Evolutionary conservation across 2,888 invertebrate species (phyloP).

Genomic region (Strigamia transsilvanica): DNA sequence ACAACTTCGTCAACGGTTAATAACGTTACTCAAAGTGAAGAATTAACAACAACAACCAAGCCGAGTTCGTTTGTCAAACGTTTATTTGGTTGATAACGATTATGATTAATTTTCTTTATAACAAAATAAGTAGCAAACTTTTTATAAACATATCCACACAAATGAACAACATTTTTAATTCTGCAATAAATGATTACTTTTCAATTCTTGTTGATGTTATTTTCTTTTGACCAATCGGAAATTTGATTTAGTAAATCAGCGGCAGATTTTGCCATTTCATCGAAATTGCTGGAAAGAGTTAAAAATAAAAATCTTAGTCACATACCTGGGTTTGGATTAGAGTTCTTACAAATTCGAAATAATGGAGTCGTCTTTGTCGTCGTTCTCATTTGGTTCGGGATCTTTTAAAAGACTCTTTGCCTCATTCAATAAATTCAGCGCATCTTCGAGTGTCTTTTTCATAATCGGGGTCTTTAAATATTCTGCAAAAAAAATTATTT

Average conservation of each 20-base stretch:
- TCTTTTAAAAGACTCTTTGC: neutral
- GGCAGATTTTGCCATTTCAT: neutral
- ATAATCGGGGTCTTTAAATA: neutral
- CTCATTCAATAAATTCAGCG: neutral
- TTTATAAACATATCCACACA: no score
- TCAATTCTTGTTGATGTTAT: neutral
- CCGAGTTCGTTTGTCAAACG: neutral
- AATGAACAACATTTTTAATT: no score
- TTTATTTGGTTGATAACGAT: no score
- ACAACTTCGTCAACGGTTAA: neutral
- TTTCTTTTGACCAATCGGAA: neutral
- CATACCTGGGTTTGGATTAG: neutral
- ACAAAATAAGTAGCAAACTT: no score
- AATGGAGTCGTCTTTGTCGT: neutral
- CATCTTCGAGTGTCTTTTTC: neutral
- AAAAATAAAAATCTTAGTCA: neutral
- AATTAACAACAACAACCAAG: neutral
- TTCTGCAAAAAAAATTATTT: neutral
- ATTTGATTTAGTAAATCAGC: neutral
- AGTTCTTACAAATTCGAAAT: neutral
- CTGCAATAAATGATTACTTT: no score
- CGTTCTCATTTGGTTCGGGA: neutral
- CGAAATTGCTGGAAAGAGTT: neutral
- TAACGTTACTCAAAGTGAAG: neutral
- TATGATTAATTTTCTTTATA: no score